Evolutionary conservation across 2,797 vertebrate species (phyloP).

Genomic region (Phoebastria nigripes): DNA sequence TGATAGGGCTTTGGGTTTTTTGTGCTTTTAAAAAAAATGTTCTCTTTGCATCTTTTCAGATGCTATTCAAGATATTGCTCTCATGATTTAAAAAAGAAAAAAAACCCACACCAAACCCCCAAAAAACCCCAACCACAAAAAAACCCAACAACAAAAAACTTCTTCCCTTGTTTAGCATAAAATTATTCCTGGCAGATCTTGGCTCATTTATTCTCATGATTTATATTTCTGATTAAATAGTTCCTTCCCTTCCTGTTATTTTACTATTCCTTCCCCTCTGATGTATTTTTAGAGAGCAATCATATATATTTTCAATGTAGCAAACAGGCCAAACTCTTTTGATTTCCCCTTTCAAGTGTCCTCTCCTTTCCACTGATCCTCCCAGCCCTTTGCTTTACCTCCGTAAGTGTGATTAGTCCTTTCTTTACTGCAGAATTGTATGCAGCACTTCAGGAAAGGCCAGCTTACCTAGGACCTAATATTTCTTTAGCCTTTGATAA

Average conservation of each 20-base stretch:
- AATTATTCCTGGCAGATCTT: conserved; percentile 23
- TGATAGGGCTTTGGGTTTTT: background rate
- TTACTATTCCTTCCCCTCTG: conserved; percentile 29
- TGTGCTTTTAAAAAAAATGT: background rate
- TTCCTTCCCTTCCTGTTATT: conserved; percentile 37
- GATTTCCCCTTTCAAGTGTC: background rate
- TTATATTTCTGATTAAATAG: conserved; percentile 43
- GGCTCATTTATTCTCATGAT: conserved; percentile 26
- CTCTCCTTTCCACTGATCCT: background rate
- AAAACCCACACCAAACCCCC: background rate
- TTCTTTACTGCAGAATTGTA: background rate
- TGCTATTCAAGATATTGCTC: background rate
- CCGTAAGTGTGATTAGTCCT: background rate
- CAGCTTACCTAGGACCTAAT: background rate
- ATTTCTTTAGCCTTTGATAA: background rate
- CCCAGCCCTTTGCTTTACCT: background rate
- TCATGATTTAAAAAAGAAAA: background rate
- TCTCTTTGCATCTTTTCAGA: background rate
- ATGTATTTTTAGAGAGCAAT: conserved; percentile 55
- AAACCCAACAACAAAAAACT: background rate
- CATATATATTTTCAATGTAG: background rate
- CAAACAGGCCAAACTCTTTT: background rate
- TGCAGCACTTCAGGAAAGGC: background rate
- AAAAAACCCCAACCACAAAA: background rate
- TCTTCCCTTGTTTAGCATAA: conserved; percentile 2